Evolutionary conservation across 2,888 invertebrate species (phyloP).

Genomic region (Dasypogon diadema): DNA sequence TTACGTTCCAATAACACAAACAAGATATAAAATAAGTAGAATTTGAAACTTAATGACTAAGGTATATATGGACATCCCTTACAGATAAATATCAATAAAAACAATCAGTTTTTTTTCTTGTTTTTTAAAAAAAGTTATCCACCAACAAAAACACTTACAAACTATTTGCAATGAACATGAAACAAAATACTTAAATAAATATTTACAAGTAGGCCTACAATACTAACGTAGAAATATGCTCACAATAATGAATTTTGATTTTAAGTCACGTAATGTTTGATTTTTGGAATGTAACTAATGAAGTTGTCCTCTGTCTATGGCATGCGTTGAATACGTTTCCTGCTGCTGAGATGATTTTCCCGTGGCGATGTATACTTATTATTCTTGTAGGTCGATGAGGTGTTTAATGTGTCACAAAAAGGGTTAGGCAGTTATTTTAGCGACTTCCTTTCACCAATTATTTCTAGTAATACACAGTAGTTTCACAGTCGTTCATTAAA

Average conservation of each 20-base stretch:
- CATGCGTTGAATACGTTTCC: no score
- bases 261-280: background rate
- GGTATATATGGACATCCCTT: no score
- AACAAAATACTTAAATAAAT: constrained; percentile 41
- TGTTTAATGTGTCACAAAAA: constrained; percentile 24
- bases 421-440: constrained; percentile 25
- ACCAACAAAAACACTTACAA: constrained; percentile 51
- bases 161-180: constrained; percentile 28
- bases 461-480: constrained; percentile 15
- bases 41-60: no score
- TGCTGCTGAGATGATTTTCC: background rate
- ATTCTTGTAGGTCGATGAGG: background rate
- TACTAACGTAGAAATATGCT: background rate
- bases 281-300: no score
- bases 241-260: background rate
- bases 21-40: no score
- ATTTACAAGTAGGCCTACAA: constrained; percentile 37
- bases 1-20: no score
- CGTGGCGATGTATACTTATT: no score
- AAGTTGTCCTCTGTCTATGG: no score
- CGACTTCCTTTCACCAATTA: constrained; percentile 38
- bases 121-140: constrained; percentile 30
- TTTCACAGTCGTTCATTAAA: constrained; percentile 36
- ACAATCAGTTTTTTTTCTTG: no score
- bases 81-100: no score